Base-by-base conservation (phyloP, 2,113 vertebrate genomes). In the Orthonyx spaldingii region DNA sequence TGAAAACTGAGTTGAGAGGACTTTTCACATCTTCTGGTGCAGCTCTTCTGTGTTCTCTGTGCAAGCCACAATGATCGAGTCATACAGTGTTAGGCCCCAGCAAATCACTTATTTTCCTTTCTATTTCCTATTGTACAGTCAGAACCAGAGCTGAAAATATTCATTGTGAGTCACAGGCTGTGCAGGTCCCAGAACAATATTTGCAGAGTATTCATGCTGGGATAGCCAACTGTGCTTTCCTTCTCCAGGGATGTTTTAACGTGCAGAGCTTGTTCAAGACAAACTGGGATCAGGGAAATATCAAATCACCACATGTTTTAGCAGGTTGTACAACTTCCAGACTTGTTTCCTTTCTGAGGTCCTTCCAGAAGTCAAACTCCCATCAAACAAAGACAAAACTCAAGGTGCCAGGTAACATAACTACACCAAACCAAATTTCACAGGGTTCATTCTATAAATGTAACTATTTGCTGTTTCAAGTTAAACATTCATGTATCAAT, bases 181-280 rank as follows among this genome's bases (percentile, higher is more conserved):
- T 41, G 53, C 56, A 76, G 85, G 82, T 96, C 93, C 94, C 92
- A 96, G 56, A 94, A 94, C 75, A 96, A 92, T 92, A 94, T 97
- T 97, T 96, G 88, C 60, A 86, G 64, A 90, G 64, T 15, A 23
- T 56, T 92, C 93, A 49, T 32, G 88, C 90, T 93, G 93, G 68
- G 93, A 68, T 30, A 92, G 82, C 87, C 92, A 92, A 94, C 85
- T 78, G 93, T 53, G 90, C 59, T 95, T 84, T 86, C 79, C 71
- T 84, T 94, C 94, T 96, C 92, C 76, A 64, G 93, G 83, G 93
- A 95, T 60, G 57, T 66, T 95, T 94, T 86, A 95, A 92, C 3
- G 3, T 80, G 60, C 88, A 80, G 74, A 81, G 44, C 64, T 52
- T 86, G 83, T 87, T 93, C 82, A 27, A 94, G 92, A 33, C 79